phyloP scores from a whole-genome alignment of 2,113 vertebrate genomes.

The Argyrosomus japonicus region DNA sequence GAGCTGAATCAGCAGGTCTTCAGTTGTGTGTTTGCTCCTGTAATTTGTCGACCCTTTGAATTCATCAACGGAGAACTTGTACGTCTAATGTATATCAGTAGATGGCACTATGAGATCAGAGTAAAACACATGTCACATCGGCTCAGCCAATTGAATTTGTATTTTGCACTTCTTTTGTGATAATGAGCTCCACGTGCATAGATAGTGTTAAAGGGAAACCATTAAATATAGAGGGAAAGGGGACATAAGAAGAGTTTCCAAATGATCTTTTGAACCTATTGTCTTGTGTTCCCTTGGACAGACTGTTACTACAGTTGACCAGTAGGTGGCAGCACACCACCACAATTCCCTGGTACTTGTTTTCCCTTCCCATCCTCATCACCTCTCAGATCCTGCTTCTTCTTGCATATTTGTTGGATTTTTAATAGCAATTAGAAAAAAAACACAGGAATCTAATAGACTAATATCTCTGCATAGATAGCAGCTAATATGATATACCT shows the following conservation, averaged over 20 bases:
- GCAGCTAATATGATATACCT: background rate
- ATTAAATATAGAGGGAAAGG: background rate
- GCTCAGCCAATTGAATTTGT: background rate
- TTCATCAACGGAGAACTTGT: background rate
- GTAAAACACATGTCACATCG: background rate
- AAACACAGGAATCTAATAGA: background rate
- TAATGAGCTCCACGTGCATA: background rate
- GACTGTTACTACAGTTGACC: constrained; percentile 24
- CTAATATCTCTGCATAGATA: background rate
- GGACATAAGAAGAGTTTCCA: background rate
- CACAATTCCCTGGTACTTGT: constrained; percentile 12
- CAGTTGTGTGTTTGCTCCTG: background rate
- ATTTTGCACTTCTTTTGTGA: background rate
- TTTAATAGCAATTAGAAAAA: constrained; percentile 14
- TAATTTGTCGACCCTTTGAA: background rate
- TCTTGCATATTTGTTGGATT: constrained; percentile 29
- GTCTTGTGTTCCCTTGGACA: background rate
- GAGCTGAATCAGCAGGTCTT: background rate
- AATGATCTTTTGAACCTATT: background rate
- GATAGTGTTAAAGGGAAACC: background rate
- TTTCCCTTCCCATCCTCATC: constrained; percentile 27
- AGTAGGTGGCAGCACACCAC: constrained; percentile 78
- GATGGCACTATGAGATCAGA: constrained; percentile 72
- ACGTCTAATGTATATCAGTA: constrained; percentile 53
- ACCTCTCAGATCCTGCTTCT: constrained; percentile 22